Conservation (phyloP, 2,113 vertebrate species). For the Thamnaconus septentrionalis region DNA sequence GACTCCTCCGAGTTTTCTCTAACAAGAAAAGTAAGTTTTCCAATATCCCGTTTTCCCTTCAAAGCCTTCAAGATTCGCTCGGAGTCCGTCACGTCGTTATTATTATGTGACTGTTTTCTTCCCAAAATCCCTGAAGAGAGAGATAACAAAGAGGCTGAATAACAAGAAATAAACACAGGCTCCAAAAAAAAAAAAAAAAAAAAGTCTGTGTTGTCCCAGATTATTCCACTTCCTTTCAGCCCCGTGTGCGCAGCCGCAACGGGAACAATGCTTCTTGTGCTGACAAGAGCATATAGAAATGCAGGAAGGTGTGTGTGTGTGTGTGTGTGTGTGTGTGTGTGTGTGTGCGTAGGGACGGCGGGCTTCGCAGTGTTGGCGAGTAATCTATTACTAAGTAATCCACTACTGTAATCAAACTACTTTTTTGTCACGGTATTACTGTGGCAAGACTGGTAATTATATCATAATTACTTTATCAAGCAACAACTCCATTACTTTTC, state of each 20-base stretch:
- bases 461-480: too few relatives aligned
- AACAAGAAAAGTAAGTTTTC: conserved; percentile 6
- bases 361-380: too few relatives aligned
- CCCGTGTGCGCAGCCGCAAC: conserved; percentile 4
- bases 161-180: conserved; percentile 13
- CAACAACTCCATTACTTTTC: too few relatives aligned
- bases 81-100: conserved; percentile 1
- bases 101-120: conserved; percentile 1
- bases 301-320: neutral
- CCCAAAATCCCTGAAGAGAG: conserved; percentile 4
- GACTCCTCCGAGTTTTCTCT: neutral
- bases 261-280: conserved; percentile 6
- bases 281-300: conserved; percentile 7
- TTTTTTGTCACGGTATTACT: too few relatives aligned
- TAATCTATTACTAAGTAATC: too few relatives aligned
- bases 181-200: neutral
- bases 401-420: too few relatives aligned
- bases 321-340: too few relatives aligned
- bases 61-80: conserved; percentile 8
- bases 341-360: too few relatives aligned
- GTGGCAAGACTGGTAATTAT: too few relatives aligned
- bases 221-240: conserved; percentile 29
- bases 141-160: conserved; percentile 25
- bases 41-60: neutral
- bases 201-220: conserved; percentile 21